phyloP scores from a whole-genome alignment of 2,113 vertebrate species.

The Stomatorhinus ivindoensis region DNA sequence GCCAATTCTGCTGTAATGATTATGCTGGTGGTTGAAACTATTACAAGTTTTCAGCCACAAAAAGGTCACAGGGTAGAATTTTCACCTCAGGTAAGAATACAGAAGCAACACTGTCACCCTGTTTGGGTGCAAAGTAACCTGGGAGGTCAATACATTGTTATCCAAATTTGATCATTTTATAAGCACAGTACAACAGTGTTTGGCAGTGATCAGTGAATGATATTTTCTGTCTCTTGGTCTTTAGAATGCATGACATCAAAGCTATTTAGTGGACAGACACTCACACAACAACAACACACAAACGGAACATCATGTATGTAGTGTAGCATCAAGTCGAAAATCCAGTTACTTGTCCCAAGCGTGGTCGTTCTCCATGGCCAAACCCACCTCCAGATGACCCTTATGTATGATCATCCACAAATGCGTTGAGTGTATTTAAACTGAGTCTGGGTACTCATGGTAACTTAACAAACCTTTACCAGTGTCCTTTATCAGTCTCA shows the following conservation, averaged over 20 bases:
- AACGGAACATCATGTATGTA: neutral
- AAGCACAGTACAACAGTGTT: neutral
- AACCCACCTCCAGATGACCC: neutral
- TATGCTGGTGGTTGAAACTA: neutral
- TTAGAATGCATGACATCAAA: neutral
- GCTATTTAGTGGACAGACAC: neutral
- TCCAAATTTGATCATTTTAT: neutral
- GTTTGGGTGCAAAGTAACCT: neutral
- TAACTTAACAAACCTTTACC: neutral
- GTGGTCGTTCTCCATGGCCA: neutral
- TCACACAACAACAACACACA: neutral
- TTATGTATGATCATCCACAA: neutral
- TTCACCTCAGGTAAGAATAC: neutral
- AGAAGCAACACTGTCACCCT: neutral
- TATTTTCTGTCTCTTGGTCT: neutral
- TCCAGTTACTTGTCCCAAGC: neutral
- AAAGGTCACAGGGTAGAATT: neutral
- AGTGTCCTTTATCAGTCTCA: neutral
- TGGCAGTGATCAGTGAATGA: neutral
- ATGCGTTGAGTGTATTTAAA: neutral
- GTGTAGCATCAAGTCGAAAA: neutral
- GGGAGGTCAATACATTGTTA: neutral
- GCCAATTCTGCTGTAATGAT: neutral
- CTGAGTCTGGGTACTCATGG: neutral
- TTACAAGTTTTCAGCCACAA: neutral